Conservation (phyloP, 2,113 vertebrate genomes). For the Brachypteracias leptosomus region DNA sequence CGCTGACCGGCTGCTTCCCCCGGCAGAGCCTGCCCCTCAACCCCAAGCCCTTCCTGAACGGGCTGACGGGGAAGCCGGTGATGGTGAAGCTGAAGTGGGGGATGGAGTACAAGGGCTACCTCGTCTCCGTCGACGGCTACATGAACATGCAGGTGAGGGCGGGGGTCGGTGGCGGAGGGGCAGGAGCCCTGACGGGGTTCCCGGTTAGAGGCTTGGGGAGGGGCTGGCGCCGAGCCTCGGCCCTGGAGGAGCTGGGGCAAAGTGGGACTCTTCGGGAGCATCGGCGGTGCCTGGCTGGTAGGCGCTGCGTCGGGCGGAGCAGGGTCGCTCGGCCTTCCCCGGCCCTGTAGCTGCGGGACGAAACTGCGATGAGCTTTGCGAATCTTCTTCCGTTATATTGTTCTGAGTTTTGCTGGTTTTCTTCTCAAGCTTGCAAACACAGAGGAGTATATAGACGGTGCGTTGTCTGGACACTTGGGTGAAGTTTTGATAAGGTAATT, state of each 20-base stretch:
- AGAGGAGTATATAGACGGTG: constrained; percentile 98
- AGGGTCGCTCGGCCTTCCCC: too few relatives aligned
- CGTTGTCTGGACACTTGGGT: constrained; percentile 93
- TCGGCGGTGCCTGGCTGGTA: rapidly evolving
- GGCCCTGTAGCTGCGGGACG: rapidly evolving
- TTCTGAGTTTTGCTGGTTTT: neutral
- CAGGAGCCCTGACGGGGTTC: rapidly evolving
- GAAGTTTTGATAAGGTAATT: constrained; percentile 95
- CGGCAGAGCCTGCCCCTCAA: constrained; percentile 94
- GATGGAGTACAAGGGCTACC: constrained; percentile 98
- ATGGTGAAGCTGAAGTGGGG: constrained; percentile 99
- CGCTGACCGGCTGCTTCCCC: neutral
- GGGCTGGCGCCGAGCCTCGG: too few relatives aligned
- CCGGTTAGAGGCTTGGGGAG: neutral
- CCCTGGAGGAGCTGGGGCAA: neutral
- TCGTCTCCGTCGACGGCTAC: constrained; percentile 96
- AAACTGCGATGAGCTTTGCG: rapidly evolving
- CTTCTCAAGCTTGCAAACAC: constrained; percentile 91
- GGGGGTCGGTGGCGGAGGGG: too few relatives aligned
- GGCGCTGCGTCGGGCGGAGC: too few relatives aligned
- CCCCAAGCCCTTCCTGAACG: constrained; percentile 97
- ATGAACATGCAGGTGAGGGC: constrained; percentile 97
- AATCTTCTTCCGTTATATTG: rapidly evolving
- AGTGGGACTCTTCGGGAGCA: rapidly evolving
- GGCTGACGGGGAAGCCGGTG: constrained; percentile 95